Evolutionary conservation across 2,888 invertebrate genomes (phyloP), one percentile per base, ranked within the genome.

Genomic region (Stictocephala bisonia): DNA sequence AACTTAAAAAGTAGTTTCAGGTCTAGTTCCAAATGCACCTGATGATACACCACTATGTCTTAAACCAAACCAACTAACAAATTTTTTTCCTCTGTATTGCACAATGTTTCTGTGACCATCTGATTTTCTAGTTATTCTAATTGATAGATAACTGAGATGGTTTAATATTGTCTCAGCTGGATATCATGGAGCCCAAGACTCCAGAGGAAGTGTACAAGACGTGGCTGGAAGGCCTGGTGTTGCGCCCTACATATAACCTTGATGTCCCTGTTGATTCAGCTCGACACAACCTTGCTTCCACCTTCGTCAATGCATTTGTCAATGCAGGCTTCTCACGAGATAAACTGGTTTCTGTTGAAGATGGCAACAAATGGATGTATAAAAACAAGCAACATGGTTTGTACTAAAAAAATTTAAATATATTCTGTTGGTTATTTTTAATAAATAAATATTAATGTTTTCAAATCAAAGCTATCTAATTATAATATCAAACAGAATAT

Each of bases 151-250:
- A 11, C 6, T 18, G 29, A 31, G 22, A 53, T 40, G 50, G 58
- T 67, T 67, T 67, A 66, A 44, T 72, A 74, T 29, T 18, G 6
- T 73, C 83, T 48, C 82, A 93, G 91, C 88, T 99, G 80, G 99
- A 99, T 83, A 97, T 99, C 78, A 94, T 99, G 93, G 99, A 99
- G 83, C 97, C 99, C 0, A 99, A 99, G 86, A 93, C 95, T 0
- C 99, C 99, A 0, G 99, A 99, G 84, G 99, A 99, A 83, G 97
- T 99, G 11, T 99, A 99, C 86, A 99, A 99, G 85, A 93, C 95
- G 0, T 98, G 99, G 89, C 85, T 99, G 76, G 99, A 99, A 85
- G 80, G 80, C 41, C 72, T 81, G 13, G 80, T 81, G 1, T 74
- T 81, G 15, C 77, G 80, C 7, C 80, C 80, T 31, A 79, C 80